These are phyloP conservation scores for Zaprionus inermis DNA, from an alignment of 1,140 invertebrate species.

Conservation along the genomic window DNA sequence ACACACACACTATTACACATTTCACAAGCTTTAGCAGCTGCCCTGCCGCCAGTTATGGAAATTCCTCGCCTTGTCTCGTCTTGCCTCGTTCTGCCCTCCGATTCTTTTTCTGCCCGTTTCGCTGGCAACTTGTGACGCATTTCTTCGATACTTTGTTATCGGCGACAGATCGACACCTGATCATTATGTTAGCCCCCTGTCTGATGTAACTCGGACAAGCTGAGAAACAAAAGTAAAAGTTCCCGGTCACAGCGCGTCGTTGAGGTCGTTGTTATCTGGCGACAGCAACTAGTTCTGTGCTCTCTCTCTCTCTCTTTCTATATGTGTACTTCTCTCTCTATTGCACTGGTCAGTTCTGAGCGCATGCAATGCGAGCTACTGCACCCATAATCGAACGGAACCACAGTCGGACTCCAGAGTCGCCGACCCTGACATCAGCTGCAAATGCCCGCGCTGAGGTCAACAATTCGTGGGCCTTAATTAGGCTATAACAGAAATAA, in stretches of 20 bases:
- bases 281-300: conserved; percentile 15
- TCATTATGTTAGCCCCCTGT: neutral
- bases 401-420: neutral
- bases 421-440: conserved; percentile 3
- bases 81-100: neutral
- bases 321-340: neutral
- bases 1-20: neutral
- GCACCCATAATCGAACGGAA: conserved; percentile 16
- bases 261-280: conserved; percentile 47
- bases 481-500: neutral
- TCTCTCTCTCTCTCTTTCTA: conserved; percentile 6
- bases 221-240: conserved; percentile 42
- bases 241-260: conserved; percentile 7
- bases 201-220: conserved; percentile 31
- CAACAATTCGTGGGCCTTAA: conserved; percentile 1
- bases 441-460: conserved; percentile 3
- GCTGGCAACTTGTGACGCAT: conserved; percentile 37
- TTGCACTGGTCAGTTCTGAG: conserved; percentile 7
- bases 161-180: conserved; percentile 35
- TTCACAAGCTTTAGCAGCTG: neutral
- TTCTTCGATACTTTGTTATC: conserved; percentile 25
- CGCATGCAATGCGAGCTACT: neutral
- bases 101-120: conserved; percentile 12
- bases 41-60: conserved; percentile 25
- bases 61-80: conserved; percentile 29